These are phyloP conservation scores for Arrhopalites spinosus DNA, from an alignment of 2,888 invertebrate species.

Conservation along the genomic window DNA sequence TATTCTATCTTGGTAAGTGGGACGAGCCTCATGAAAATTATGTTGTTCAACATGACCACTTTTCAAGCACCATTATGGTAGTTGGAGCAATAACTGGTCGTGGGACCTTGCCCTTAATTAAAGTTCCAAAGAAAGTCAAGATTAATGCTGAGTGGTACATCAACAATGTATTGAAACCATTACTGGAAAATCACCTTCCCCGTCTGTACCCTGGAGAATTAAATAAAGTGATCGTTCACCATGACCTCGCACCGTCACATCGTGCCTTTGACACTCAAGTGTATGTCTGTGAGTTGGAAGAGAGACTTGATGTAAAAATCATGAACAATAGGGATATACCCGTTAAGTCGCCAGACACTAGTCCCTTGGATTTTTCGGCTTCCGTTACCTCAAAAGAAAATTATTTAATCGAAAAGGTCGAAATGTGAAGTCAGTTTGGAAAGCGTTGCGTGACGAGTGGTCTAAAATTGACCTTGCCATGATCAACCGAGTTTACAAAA, in stretches of 20 bases:
- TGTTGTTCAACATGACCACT: background rate
- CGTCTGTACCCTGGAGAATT: conserved; percentile 30
- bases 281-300: conserved; percentile 22
- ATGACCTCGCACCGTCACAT: conserved; percentile 37
- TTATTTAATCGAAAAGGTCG: background rate
- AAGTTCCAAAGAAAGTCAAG: conserved; percentile 41
- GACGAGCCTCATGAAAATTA: background rate
- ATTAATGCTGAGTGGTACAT: conserved; percentile 34
- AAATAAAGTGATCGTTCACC: conserved; percentile 36
- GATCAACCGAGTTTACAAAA: conserved; percentile 7
- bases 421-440: conserved; percentile 22
- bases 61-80: conserved; percentile 34
- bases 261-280: conserved; percentile 24
- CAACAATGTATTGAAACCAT: conserved; percentile 28
- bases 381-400: conserved; percentile 33
- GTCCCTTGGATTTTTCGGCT: conserved; percentile 37
- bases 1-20: conserved; percentile 9
- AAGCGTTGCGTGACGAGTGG: conserved; percentile 24
- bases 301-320: conserved; percentile 22
- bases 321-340: conserved; percentile 27
- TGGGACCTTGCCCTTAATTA: conserved; percentile 32
- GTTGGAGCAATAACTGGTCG: conserved; percentile 36
- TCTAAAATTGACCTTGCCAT: conserved; percentile 1
- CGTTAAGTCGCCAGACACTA: too few species aligned
- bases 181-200: conserved; percentile 32